Percentiles rank a stretch among this genome's conserved stretches.
These are phyloP conservation scores for Leucoraja erinaceus DNA, from an alignment of 2,113 vertebrate genomes.

Conservation along the genomic window DNA sequence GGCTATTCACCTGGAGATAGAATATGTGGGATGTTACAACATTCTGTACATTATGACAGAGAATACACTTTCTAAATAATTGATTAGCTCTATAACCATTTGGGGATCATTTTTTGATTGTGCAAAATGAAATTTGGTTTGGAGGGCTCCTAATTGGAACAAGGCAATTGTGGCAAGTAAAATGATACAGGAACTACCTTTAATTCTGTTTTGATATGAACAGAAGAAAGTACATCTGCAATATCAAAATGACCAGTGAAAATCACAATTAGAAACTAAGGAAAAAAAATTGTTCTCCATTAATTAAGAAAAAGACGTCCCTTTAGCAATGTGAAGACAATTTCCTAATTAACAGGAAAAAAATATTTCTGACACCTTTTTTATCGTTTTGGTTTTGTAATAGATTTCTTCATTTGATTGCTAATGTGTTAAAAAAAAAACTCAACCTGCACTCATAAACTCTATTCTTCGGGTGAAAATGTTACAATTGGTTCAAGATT, in stretches of 20 bases:
- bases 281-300: too few species aligned
- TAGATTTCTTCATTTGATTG: constrained; percentile 18
- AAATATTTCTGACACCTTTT: neutral
- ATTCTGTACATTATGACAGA: neutral
- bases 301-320: too few species aligned
- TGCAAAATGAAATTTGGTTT: neutral
- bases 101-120: neutral
- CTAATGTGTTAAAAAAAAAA: constrained; percentile 5
- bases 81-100: neutral
- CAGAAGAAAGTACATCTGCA: neutral
- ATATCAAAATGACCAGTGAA: neutral
- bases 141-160: neutral
- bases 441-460: neutral
- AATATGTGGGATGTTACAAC: neutral
- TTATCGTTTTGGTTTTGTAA: neutral
- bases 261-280: neutral
- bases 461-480: neutral
- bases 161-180: neutral
- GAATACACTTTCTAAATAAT: neutral
- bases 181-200: neutral
- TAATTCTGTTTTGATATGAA: neutral
- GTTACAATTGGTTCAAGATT: neutral
- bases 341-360: neutral
- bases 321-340: neutral
- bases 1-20: neutral